Percentiles rank a stretch among this genome's conserved stretches.
phyloP scores from a whole-genome alignment of 1,140 invertebrate genomes.

The Drosophila dunni region DNA sequence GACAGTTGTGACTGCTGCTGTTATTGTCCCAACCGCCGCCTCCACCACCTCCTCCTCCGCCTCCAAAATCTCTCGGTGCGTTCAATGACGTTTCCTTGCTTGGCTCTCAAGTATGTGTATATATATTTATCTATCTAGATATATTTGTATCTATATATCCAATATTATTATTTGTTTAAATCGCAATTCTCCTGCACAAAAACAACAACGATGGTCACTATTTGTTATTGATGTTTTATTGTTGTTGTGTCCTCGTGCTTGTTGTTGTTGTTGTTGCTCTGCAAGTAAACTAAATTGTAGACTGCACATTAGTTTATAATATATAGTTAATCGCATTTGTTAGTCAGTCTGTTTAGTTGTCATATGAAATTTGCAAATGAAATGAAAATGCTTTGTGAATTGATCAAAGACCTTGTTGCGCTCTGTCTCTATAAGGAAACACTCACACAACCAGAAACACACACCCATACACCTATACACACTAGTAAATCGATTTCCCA shows the following conservation, averaged over 20 bases:
- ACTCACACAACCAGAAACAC: not conserved
- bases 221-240: constrained; percentile 27
- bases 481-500: too few relatives aligned
- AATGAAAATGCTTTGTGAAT: constrained; percentile 32
- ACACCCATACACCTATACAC: not conserved
- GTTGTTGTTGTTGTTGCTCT: constrained; percentile 20
- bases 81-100: constrained; percentile 80
- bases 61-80: constrained; percentile 41
- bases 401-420: constrained; percentile 11
- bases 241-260: constrained; percentile 32
- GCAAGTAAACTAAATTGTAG: constrained; percentile 31
- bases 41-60: constrained; percentile 10
- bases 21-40: constrained; percentile 44
- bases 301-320: constrained; percentile 28
- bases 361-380: constrained; percentile 19
- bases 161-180: constrained; percentile 51
- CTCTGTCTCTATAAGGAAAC: constrained; percentile 40
- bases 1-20: constrained; percentile 43
- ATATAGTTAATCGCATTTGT: constrained; percentile 19
- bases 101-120: constrained; percentile 3
- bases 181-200: constrained; percentile 53
- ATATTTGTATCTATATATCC: constrained; percentile 21
- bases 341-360: constrained; percentile 5
- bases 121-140: constrained; percentile 25
- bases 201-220: constrained; percentile 26